phyloP scores from a whole-genome alignment of 2,797 vertebrate species.

The Xenentodon cancila region DNA sequence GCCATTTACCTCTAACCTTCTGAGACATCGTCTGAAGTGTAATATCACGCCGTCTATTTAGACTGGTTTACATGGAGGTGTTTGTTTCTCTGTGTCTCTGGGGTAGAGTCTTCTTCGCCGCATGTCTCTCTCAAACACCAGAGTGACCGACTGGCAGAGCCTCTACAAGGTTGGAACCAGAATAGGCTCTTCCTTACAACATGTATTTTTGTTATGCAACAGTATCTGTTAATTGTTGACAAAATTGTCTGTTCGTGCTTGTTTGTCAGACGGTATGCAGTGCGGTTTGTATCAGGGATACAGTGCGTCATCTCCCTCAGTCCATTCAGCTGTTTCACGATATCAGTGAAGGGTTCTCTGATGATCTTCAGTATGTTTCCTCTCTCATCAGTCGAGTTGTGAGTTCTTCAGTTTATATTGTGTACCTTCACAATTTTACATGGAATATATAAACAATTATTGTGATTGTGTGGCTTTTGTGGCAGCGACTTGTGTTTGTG shows the following conservation, averaged over 20 bases:
- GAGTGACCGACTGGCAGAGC: constrained; percentile 92
- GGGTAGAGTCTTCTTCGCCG: constrained; percentile 88
- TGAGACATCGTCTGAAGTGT: constrained; percentile 15
- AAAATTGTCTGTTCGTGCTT: constrained; percentile 25
- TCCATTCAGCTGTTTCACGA: constrained; percentile 89
- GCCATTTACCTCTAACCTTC: neutral
- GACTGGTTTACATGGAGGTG: constrained; percentile 23
- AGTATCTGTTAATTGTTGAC: neutral
- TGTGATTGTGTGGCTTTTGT: neutral
- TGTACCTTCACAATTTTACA: too few species aligned
- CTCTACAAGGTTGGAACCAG: constrained; percentile 88
- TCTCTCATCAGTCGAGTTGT: constrained; percentile 93
- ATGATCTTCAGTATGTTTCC: constrained; percentile 89
- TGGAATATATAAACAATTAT: neutral
- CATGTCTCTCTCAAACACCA: constrained; percentile 92
- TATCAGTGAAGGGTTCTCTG: constrained; percentile 87
- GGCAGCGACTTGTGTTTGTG: neutral
- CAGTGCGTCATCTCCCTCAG: constrained; percentile 86
- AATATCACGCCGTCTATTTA: neutral
- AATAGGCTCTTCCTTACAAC: neutral
- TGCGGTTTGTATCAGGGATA: constrained; percentile 91
- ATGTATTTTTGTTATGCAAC: neutral
- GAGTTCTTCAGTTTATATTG: constrained; percentile 19
- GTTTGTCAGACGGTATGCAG: constrained; percentile 86
- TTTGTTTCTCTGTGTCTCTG: constrained; percentile 18